Conservation (phyloP, 2,797 vertebrate genomes). For the Pipistrellus pygmaeus region DNA sequence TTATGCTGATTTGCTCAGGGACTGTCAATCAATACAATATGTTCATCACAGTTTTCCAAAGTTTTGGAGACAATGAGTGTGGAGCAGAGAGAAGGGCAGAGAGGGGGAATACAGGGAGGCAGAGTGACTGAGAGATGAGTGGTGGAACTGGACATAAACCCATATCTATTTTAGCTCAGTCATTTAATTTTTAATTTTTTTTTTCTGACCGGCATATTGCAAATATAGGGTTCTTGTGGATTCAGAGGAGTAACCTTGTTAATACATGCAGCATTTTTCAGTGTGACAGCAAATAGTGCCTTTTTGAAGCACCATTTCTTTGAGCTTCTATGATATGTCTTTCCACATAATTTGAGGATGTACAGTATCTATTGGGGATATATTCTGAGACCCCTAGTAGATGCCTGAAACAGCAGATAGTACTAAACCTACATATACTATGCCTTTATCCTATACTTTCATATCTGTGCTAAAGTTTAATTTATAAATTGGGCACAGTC, state of each 20-base stretch:
- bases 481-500: background rate
- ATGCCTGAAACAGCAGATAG: background rate
- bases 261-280: background rate
- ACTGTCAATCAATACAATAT: background rate
- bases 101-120: background rate
- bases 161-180: constrained; percentile 1
- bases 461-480: background rate
- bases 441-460: background rate
- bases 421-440: background rate
- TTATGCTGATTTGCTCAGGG: background rate
- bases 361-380: too few species aligned
- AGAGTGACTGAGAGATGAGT: background rate
- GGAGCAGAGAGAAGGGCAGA: too few species aligned
- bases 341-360: background rate
- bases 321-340: background rate
- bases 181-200: background rate
- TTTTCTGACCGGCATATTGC: background rate
- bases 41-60: background rate
- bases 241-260: background rate
- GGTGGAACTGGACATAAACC: background rate
- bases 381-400: too few species aligned
- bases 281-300: background rate
- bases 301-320: background rate
- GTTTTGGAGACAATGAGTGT: background rate
- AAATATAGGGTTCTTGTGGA: background rate